Conservation (phyloP, 2,888 invertebrate genomes). For the Macropis europaea region DNA sequence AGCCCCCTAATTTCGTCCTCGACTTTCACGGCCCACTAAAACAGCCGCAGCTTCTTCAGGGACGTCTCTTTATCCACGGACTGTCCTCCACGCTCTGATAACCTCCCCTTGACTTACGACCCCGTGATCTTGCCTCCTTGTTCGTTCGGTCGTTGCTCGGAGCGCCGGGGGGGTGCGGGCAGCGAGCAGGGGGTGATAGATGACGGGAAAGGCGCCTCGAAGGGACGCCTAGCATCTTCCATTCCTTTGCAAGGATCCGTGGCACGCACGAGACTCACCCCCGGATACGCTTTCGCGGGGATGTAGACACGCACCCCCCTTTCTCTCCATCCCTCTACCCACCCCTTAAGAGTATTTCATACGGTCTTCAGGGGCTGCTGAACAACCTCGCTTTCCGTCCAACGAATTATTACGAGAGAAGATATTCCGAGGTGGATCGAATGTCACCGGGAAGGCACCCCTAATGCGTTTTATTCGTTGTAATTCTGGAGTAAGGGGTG, state of each 20-base stretch:
- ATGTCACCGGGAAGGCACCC: not conserved
- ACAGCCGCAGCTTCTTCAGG: slow-evolving; percentile 39
- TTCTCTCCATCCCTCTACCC: no score
- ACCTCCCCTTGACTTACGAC: slow-evolving; percentile 50
- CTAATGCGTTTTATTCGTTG: not conserved
- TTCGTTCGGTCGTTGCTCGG: slow-evolving; percentile 30
- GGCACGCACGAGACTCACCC: slow-evolving; percentile 45
- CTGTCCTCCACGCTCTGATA: slow-evolving; percentile 64
- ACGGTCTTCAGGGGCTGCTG: slow-evolving; percentile 20
- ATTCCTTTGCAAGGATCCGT: slow-evolving; percentile 50
- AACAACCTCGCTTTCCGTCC: slow-evolving; percentile 31
- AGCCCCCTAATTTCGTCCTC: slow-evolving; percentile 25
- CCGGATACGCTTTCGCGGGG: slow-evolving; percentile 44
- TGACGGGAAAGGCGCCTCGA: slow-evolving; percentile 65
- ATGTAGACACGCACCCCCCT: slow-evolving; percentile 33
- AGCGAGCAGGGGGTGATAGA: slow-evolving; percentile 57
- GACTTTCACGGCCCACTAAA: slow-evolving; percentile 24
- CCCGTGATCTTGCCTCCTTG: slow-evolving; percentile 10
- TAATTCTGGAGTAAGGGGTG: no score
- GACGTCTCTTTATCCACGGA: slow-evolving; percentile 31
- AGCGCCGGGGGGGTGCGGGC: slow-evolving; percentile 52
- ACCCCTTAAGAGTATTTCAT: slow-evolving; percentile 46
- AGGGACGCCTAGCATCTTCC: slow-evolving; percentile 67
- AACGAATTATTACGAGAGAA: slow-evolving; percentile 28
- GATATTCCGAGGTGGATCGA: not conserved